Percentiles rank a stretch among this genome's conserved stretches.
These are phyloP conservation scores for Mallotus villosus DNA, from an alignment of 2,797 vertebrate genomes.

Conservation along the genomic window DNA sequence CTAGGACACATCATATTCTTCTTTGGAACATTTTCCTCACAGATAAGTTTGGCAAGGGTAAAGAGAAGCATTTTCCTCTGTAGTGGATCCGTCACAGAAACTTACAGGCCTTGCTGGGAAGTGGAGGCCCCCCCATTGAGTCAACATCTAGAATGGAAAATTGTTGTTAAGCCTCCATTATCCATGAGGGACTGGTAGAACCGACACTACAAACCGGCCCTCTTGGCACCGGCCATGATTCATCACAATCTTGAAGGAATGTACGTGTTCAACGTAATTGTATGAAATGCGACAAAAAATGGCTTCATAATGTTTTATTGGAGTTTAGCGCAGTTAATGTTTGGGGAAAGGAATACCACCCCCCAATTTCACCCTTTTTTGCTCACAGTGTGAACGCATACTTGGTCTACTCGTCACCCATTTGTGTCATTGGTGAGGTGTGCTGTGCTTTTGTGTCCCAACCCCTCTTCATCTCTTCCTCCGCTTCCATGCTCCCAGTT, in stretches of 20 bases:
- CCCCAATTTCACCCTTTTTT: too few relatives aligned
- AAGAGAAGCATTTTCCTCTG: slow-evolving; percentile 41
- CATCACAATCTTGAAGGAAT: slow-evolving; percentile 39
- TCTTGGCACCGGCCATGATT: slow-evolving; percentile 46
- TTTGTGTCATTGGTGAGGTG: too few relatives aligned
- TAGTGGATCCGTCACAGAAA: slow-evolving; percentile 53
- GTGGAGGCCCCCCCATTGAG: slow-evolving; percentile 40
- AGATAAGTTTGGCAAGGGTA: slow-evolving; percentile 58
- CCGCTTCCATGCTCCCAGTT: too few relatives aligned
- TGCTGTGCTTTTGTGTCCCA: too few relatives aligned
- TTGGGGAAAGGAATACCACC: neutral
- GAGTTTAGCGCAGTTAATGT: slow-evolving; percentile 17
- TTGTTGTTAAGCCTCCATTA: slow-evolving; percentile 52
- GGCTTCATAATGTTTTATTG: slow-evolving; percentile 7
- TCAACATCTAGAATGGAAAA: slow-evolving; percentile 44
- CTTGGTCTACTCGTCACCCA: too few relatives aligned
- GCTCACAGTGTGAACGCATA: too few relatives aligned
- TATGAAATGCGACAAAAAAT: slow-evolving; percentile 43
- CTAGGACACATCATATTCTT: slow-evolving; percentile 55
- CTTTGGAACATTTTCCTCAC: slow-evolving; percentile 52
- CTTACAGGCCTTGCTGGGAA: slow-evolving; percentile 43
- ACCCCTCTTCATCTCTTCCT: too few relatives aligned
- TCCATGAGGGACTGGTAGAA: slow-evolving; percentile 45
- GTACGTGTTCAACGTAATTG: slow-evolving; percentile 27
- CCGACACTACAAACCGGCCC: slow-evolving; percentile 49